Evolutionary conservation across 2,113 vertebrate genomes (phyloP).

Genomic region (Indicator maculatus): DNA sequence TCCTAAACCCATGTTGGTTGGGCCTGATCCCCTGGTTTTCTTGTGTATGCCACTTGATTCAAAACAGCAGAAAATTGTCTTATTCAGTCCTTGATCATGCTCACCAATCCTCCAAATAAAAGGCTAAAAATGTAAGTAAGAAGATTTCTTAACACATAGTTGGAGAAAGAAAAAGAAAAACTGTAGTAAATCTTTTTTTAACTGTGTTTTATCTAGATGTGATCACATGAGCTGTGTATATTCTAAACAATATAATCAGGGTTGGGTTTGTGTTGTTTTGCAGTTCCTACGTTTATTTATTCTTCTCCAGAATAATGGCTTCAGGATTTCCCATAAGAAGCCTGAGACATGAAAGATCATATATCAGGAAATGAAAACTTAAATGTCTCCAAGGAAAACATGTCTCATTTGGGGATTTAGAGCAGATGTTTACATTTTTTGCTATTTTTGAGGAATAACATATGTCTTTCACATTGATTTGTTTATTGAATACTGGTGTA

Average conservation of each 20-base stretch:
- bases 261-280: background rate
- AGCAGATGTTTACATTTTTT: slow-evolving; percentile 63
- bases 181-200: background rate
- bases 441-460: slow-evolving; percentile 17
- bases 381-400: slow-evolving; percentile 49
- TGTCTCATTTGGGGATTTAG: slow-evolving; percentile 14
- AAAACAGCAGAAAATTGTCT: background rate
- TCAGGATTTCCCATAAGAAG: slow-evolving; percentile 50
- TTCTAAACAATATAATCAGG: background rate
- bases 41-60: too few species aligned
- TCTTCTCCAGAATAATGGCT: slow-evolving; percentile 17
- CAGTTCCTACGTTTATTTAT: slow-evolving; percentile 44
- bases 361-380: slow-evolving; percentile 66
- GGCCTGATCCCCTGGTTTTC: too few species aligned
- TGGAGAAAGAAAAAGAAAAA: background rate
- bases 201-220: background rate
- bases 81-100: background rate
- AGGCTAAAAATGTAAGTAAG: background rate
- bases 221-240: background rate
- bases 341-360: slow-evolving; percentile 20
- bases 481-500: slow-evolving; percentile 35
- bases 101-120: background rate
- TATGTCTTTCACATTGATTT: slow-evolving; percentile 43
- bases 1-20: too few species aligned
- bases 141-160: background rate